A percentile compares a stretch with the other conserved stretches of the same genome.
phyloP scores from a whole-genome alignment of 2,113 vertebrate species.

The Brienomyrus brachyistius region DNA sequence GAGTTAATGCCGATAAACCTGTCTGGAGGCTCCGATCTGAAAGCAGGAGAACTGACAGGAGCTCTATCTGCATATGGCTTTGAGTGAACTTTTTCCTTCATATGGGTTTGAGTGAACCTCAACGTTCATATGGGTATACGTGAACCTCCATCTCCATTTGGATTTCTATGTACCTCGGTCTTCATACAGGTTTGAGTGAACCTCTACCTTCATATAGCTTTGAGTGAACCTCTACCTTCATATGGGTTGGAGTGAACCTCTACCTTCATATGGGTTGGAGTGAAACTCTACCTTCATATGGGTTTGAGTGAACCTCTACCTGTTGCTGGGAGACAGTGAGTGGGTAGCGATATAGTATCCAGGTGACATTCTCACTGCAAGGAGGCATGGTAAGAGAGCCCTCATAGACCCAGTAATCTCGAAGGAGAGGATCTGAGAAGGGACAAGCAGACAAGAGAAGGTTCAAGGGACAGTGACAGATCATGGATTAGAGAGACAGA shows the following conservation, averaged over 20 bases:
- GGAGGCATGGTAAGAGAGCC: slow-evolving; percentile 94
- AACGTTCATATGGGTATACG: not conserved
- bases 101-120: not conserved
- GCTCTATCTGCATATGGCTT: not conserved
- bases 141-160: not conserved
- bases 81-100: not conserved
- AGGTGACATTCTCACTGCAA: slow-evolving; percentile 89
- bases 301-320: slow-evolving; percentile 57
- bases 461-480: not conserved
- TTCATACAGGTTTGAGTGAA: slow-evolving; percentile 29
- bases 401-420: slow-evolving; percentile 98
- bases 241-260: slow-evolving; percentile 14
- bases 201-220: not conserved
- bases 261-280: slow-evolving; percentile 58
- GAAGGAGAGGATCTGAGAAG: slow-evolving; percentile 77
- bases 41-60: not conserved
- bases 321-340: slow-evolving; percentile 93
- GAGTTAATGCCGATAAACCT: not conserved
- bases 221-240: slow-evolving; percentile 63
- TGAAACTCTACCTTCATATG: not conserved
- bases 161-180: slow-evolving; percentile 54
- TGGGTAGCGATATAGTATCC: slow-evolving; percentile 95
- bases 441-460: not conserved
- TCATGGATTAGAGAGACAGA: not conserved
- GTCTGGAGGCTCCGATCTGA: not conserved